Base-by-base conservation (phyloP, 2,113 vertebrate genomes). In the Anthoscopus minutus region DNA sequence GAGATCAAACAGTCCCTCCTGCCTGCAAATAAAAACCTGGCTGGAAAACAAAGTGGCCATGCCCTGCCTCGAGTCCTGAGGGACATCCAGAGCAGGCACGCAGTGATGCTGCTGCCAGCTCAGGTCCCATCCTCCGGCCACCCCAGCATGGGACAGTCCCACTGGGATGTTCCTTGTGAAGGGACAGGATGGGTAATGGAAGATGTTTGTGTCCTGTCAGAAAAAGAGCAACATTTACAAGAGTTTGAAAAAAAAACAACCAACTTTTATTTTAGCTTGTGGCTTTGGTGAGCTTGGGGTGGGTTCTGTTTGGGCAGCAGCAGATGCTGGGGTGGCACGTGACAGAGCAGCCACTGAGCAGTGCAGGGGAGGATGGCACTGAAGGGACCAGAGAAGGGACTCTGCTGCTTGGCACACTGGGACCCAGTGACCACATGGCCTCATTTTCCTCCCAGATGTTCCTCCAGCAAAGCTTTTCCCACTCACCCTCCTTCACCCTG, bases 1-100 rank as follows among this genome's bases (percentile, higher is more conserved):
- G 58, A 84, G 86, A 95, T 93, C 96, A 95, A 95, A 95, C 42
- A 1, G 51, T 61, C 76, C 95, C 85, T 90, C 91, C 94, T 22
- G 93, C 93, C 95, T 85, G 95, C 66, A 50, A 51, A 84, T 42
- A 70, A 72, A 95, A 60, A 4, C 40, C 92, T 88, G 94, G 47
- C 89, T 81, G 78, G 50, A 48, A 91, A 90, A 92, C 86, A 76
- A 73, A 94, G 61, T 4, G 17, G 9, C 35, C 3, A 2, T 22
- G 4, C 58, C 79, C 38, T 3, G 14, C 64, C 20, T 48, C 0
- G 1, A 8, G 25, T 69, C 60, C 91, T 3, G 3, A 22, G 57
- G 48, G 87, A 78, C 47, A 30, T 1, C 33, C 9, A 23, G 56
- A 6, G 51, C 69, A 42, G 71, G 30, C 6, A 3, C 70, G 58